Base-by-base conservation (phyloP, 2,113 vertebrate species). In the Dermatemys mawii region DNA sequence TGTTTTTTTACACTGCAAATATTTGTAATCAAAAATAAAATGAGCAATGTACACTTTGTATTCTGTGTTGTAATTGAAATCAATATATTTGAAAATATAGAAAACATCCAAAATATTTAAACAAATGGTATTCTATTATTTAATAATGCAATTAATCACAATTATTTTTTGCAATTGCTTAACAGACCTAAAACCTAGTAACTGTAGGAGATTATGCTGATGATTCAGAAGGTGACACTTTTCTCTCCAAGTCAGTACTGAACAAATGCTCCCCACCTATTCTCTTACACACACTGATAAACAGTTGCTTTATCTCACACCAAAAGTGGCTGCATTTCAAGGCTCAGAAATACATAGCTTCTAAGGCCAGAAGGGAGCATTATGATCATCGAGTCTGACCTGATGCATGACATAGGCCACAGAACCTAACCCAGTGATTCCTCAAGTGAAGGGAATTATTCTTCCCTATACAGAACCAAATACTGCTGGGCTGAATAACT, bases 241-340 rank as follows among this genome's bases (percentile, higher is more conserved):
- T 90, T 67, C 84, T 78, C 49, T 11, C 24, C 81, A 26, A 0
- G 0, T 11, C 51, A 83, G 50, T 44, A n/a, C 73, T 41, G 32
- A 73, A 63, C 60, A 75, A 0, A 60, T 32, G 0, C 83, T 14
- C 22, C 60, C 22, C 50, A 4, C 46, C n/a, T 1, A 6, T 24
- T 0, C 1, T 75, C 53, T 63, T 27, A 9, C 2, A 29, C 32
- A 29, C 51, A 55, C 0, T 2, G 17, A 12, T 16, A 8, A 13
- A 57, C 5, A 26, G 19, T 8, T 26, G 38, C 38, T 1, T 1
- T n/a, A 84, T 88, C 60, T 80, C 1, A 0, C 76, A 55, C 6
- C 48, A 44, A 21, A 49, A 17, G 53, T 35, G 81, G 48, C 16
- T 48, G 14, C 29, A 38, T 70, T 83, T 79, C 2, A 1, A 27